Percentiles rank a stretch among this genome's conserved stretches.
phyloP scores from a whole-genome alignment of 2,888 invertebrate genomes.

The Gari tellinella region DNA sequence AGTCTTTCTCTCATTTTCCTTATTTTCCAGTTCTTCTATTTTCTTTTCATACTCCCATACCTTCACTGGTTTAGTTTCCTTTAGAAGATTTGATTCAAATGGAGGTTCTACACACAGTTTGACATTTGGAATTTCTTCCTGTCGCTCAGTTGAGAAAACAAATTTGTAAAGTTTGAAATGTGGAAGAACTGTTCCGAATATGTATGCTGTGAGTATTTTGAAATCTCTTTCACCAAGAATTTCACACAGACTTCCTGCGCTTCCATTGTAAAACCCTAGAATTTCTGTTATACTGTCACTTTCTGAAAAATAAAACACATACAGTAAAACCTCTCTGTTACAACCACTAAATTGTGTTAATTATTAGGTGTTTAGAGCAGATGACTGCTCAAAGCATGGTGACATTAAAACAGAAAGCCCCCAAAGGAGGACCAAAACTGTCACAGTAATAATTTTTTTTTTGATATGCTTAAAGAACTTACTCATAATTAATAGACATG shows the following conservation, averaged over 20 bases:
- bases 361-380: no score
- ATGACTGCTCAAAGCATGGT: no score
- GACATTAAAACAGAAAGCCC: no score
- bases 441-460: no score
- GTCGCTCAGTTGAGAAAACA: constrained; percentile 71
- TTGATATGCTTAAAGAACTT: no score
- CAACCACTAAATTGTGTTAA: no score
- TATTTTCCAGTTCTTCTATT: constrained; percentile 67
- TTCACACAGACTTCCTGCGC: constrained; percentile 49
- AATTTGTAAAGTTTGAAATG: constrained; percentile 79
- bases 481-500: no score
- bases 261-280: constrained; percentile 66
- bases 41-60: constrained; percentile 78
- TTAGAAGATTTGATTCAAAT: constrained; percentile 63
- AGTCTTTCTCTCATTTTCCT: constrained; percentile 60
- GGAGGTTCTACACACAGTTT: constrained; percentile 66
- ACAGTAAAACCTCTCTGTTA: background rate
- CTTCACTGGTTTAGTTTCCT: constrained; percentile 64
- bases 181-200: constrained; percentile 76
- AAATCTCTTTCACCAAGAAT: constrained; percentile 71
- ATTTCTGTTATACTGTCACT: constrained; percentile 68
- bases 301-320: constrained; percentile 43
- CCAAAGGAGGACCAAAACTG: no score
- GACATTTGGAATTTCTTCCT: constrained; percentile 55
- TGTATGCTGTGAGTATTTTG: constrained; percentile 75